Evolutionary conservation across 2,113 vertebrate genomes (phyloP), one percentile per base, ranked within the genome.

Genomic region (Emydura subglobosa): DNA sequence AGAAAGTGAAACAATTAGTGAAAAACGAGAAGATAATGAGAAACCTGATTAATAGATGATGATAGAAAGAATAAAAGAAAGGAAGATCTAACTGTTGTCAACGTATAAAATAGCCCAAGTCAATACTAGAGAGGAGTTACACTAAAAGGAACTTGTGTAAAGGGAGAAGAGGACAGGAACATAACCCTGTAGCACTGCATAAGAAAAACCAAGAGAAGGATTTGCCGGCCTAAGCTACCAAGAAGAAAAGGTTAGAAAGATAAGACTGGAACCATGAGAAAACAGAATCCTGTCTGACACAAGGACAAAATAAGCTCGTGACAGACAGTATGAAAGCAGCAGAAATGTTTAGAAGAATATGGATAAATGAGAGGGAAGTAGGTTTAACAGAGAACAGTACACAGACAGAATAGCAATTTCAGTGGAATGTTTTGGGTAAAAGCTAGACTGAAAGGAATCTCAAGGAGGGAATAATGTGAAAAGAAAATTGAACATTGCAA

Each of bases 41-140:
- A 76, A 19, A 49, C 44, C 44, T 42, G 24, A 25, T 17, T n/a
- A 95, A 93, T 86, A 24, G 55, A 57, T 57, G 55, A 57, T 57
- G 55, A 21, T 25, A 57, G 55, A 57, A 57, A 57, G 55, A 57
- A 57, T 25, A 57, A 95, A 92, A 92, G 72, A 79, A 83, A 88
- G 59, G 88, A 95, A 90, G n/a, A 76, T 4, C 79, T 47, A 42
- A 92, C 50, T 83, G 54, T 47, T 87, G 95, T 87, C 25, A 93
- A 74, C n/a, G 50, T 95, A 90, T 90, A 88, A 96, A 95, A 90
- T 5, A 93, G 42, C 54, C 76, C 86, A 65, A 93, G 89, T 88
- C 93, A 97, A 95, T 6, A 94, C 85, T 79, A 91, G 86, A 94
- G 92, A 24, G 54, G 68, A 96, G 68, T 96, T 95, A 89, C 25